Base-by-base conservation (phyloP, 2,888 invertebrate genomes). In the Drosophila neonasuta region DNA sequence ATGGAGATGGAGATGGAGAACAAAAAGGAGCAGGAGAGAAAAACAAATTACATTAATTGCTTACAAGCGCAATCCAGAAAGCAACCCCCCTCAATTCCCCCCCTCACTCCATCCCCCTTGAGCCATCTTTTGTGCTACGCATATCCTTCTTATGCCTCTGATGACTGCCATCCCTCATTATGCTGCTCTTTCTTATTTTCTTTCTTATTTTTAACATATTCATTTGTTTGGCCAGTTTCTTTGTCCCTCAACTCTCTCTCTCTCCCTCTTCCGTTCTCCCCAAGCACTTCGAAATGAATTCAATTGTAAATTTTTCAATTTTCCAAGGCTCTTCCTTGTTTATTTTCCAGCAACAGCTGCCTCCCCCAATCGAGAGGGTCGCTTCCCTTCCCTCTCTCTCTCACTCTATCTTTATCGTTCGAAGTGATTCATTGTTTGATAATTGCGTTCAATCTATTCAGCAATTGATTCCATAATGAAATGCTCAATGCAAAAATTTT, bases 21-120 rank as follows among this genome's bases (percentile, higher is more conserved):
- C 6, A 17, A 24, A 44, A 49, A 44, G 15, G 20, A 15, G 24
- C 48, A 15, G 24, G 45, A 24, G 24, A 41, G 42, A 20, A 46
- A 72, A 65, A 85, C 77, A 74, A 80, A 83, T 86, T 77, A 86
- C 68, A 83, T 83, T 86, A 86, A 81, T 86, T 81, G 86, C 74
- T 83, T 60, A 74, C 55, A 71, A 61, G 71, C 71, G 24, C 49
- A 63, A 62, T 75, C 55, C 34, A 13, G 39, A 39, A 36, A 50
- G 3, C 59, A 56, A 54, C 52, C 58, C 46, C 61, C 56, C 45
- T 24, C 41, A 7, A 2, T 9, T 11, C 36, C n/a, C 36, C 29
- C 9, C 10, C 10, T 30, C 6, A 10, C 10, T 17, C 17, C 20
- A 7, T 7, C n/a, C 15, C 13, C 20, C 36, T 24, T 24, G 24